phyloP scores from a whole-genome alignment of 2,888 invertebrate species.

The Lasioglossum morio region DNA sequence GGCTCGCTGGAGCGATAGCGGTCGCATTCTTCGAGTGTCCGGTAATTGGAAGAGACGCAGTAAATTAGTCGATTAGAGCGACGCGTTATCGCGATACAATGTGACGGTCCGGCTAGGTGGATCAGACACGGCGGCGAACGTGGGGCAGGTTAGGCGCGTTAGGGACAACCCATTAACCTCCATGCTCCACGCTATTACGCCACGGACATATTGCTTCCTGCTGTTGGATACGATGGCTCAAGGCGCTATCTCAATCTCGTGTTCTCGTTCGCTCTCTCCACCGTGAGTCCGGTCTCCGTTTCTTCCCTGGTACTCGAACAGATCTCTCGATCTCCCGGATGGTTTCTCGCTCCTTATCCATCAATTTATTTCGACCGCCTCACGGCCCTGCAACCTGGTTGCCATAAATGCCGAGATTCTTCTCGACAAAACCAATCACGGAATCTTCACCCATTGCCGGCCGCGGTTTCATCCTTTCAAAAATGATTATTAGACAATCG shows the following conservation, averaged over 20 bases:
- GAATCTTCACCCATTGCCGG: neutral
- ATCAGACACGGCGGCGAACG: slow-evolving; percentile 41
- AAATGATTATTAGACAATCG: neutral
- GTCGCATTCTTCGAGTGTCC: slow-evolving; percentile 49
- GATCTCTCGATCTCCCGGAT: slow-evolving; percentile 8
- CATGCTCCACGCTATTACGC: slow-evolving; percentile 72
- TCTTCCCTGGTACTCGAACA: slow-evolving; percentile 13
- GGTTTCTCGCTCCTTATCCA: slow-evolving; percentile 19
- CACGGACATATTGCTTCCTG: slow-evolving; percentile 74
- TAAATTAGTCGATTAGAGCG: slow-evolving; percentile 58
- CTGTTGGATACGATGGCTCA: slow-evolving; percentile 57
- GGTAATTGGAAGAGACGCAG: slow-evolving; percentile 57
- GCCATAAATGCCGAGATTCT: slow-evolving; percentile 31
- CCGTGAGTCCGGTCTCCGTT: slow-evolving; percentile 6
- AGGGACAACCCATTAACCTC: slow-evolving; percentile 75
- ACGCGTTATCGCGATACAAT: slow-evolving; percentile 54
- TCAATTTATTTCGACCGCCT: slow-evolving; percentile 14
- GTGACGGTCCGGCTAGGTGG: slow-evolving; percentile 45
- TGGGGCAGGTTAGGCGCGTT: slow-evolving; percentile 72
- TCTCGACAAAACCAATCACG: neutral
- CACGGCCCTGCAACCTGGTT: neutral
- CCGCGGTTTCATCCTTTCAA: neutral
- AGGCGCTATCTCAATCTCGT: slow-evolving; percentile 58
- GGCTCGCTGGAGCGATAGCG: slow-evolving; percentile 11
- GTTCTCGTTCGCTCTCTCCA: slow-evolving; percentile 36